phyloP scores from a whole-genome alignment of 1,140 invertebrate species.

The Eupristina koningsbergeri region DNA sequence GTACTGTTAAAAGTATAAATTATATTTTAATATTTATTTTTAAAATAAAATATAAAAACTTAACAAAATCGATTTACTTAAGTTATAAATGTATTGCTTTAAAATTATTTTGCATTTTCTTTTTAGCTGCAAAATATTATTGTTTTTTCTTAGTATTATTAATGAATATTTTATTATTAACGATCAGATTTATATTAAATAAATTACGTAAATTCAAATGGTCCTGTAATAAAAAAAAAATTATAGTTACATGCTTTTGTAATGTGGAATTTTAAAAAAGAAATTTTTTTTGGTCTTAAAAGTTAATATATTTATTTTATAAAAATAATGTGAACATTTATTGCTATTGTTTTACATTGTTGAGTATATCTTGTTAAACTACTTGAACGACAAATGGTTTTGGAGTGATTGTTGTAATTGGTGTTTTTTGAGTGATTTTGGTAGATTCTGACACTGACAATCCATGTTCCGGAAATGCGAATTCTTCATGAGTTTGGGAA shows the following conservation, averaged over 20 bases:
- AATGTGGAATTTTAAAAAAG: slow-evolving; percentile 16
- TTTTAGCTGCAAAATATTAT: too few species aligned
- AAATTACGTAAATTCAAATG: not conserved
- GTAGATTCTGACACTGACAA: slow-evolving; percentile 28
- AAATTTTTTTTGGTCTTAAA: slow-evolving; percentile 22
- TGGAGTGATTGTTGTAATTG: not conserved
- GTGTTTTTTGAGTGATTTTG: slow-evolving; percentile 31
- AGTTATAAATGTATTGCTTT: too few species aligned
- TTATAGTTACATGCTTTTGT: not conserved
- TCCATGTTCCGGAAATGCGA: slow-evolving; percentile 31
- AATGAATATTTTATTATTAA: not conserved
- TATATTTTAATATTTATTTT: too few species aligned
- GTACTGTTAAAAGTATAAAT: too few species aligned
- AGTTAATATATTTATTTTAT: slow-evolving; percentile 27
- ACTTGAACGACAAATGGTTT: slow-evolving; percentile 25
- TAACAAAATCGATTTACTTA: too few species aligned
- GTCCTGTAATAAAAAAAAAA: not conserved
- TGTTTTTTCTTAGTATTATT: not conserved
- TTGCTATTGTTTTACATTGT: slow-evolving; percentile 2
- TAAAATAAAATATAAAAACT: too few species aligned
- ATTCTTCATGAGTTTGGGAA: slow-evolving; percentile 43
- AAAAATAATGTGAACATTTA: slow-evolving; percentile 9
- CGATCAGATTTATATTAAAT: not conserved
- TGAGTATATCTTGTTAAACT: slow-evolving; percentile 9
- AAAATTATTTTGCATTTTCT: too few species aligned